Conservation (phyloP, 2,113 vertebrate genomes). For the Rhegmatorhina hoffmannsi region DNA sequence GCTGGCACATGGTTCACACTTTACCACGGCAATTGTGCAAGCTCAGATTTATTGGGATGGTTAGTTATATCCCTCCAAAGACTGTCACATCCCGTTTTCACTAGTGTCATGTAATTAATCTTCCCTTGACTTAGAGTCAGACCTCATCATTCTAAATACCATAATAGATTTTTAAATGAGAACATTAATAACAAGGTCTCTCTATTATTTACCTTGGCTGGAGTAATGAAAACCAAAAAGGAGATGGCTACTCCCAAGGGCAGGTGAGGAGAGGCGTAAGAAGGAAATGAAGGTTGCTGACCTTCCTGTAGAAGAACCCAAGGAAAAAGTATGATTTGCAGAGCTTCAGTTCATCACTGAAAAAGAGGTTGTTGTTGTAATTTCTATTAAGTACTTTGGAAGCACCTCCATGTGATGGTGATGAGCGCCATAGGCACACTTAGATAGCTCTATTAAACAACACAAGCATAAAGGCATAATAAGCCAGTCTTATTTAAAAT, state of each 20-base stretch:
- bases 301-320: conserved; percentile 23
- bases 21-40: conserved; percentile 46
- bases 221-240: conserved; percentile 28
- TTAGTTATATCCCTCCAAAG: conserved; percentile 49
- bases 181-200: conserved; percentile 52
- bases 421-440: not conserved
- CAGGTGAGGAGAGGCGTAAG: conserved; percentile 11
- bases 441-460: conserved; percentile 28
- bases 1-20: conserved; percentile 5
- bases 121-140: conserved; percentile 57
- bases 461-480: not conserved
- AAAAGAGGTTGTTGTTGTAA: conserved; percentile 38
- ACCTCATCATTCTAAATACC: conserved; percentile 51
- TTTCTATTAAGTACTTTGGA: conserved; percentile 25
- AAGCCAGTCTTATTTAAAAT: not conserved
- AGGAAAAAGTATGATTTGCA: conserved; percentile 18
- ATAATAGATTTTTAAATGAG: conserved; percentile 51
- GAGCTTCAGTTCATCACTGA: conserved; percentile 17
- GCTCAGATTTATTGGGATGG: conserved; percentile 61
- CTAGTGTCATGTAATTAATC: conserved; percentile 65
- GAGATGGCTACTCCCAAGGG: conserved; percentile 55
- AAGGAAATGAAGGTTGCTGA: conserved; percentile 53
- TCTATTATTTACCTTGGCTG: conserved; percentile 57
- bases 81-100: conserved; percentile 64
- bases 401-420: not conserved